Evolutionary conservation across 2,797 vertebrate genomes (phyloP).

Genomic region (Pangasius mekongensis): DNA sequence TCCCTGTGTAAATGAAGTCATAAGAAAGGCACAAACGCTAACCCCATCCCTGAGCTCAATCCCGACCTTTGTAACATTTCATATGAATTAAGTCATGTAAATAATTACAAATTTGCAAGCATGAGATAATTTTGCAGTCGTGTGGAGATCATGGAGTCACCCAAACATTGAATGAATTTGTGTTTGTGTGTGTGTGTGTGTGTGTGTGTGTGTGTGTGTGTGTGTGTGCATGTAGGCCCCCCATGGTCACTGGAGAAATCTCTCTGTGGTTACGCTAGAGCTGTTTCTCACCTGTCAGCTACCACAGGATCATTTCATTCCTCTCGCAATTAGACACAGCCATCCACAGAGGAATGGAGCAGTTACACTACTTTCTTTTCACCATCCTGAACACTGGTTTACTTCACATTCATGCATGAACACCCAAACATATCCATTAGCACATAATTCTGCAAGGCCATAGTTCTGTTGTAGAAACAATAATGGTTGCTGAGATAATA

Average conservation of each 20-base stretch:
- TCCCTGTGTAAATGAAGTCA: background rate
- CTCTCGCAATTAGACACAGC: conserved; percentile 67
- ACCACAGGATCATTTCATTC: conserved; percentile 70
- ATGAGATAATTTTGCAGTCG: background rate
- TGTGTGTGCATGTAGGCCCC: conserved; percentile 57
- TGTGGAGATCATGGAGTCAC: background rate
- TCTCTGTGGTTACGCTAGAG: conserved; percentile 68
- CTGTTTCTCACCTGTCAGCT: conserved; percentile 78
- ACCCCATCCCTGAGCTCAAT: background rate
- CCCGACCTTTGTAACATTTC: background rate
- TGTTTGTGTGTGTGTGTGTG: conserved; percentile 24
- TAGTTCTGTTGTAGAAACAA: conserved; percentile 38
- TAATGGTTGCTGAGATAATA: background rate
- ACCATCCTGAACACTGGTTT: conserved; percentile 1
- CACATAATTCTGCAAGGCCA: conserved; percentile 37
- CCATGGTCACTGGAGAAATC: conserved; percentile 69
- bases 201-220: conserved; percentile 1
- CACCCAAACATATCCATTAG: conserved; percentile 19
- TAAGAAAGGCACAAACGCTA: background rate
- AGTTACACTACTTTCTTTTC: conserved; percentile 12
- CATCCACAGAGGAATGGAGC: conserved; percentile 32
- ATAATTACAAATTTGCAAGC: background rate
- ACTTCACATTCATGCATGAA: background rate
- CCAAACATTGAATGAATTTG: conserved; percentile 1
- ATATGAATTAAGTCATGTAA: background rate